Base-by-base conservation (phyloP, 2,888 invertebrate species). In the Drosophila subquinaria region DNA sequence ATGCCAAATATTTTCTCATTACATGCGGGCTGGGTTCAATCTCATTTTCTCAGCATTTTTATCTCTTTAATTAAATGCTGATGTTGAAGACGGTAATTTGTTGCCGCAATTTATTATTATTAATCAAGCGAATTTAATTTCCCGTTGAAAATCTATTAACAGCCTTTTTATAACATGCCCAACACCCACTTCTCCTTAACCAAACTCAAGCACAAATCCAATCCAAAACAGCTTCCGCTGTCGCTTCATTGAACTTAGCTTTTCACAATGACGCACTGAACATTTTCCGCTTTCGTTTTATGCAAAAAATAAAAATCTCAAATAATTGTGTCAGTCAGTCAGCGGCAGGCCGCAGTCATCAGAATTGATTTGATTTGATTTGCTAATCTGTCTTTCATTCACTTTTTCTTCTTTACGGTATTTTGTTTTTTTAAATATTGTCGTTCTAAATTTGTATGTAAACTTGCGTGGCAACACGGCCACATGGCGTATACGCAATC, bases 1-100 rank as follows among this genome's bases (percentile, higher is more conserved):
- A 81, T 79, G 84, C 76, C 84, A 81, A 89, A 84, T 84, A 84
- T 88, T 88, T 84, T 84, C 87, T 88, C 84, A 86, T 88, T 81
- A 74, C 73, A 76, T 56, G 57, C 53, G 40, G 45, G 13, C 3
- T 35, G 4, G 36, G 20, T 3, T n/a, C 9, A 15, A 5, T 42
- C 27, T 53, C 10, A 17, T 38, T 30, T 47, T 38, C 35, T 47
- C 27, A 17, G 35, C 53, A 52, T 65, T 76, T 71, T 82, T 75
- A 86, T 78, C 76, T 30, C 68, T 78, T 88, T 88, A 88, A 88
- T 88, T 88, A 88, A 82, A 78, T 57, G 70, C 59, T 56, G 70
- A 61, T 53, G 70, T 59, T 56, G 50, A 48, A 40, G 69, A 57
- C 42, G 66, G 62, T 36, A 74, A 80, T 76, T 73, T 67, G 62